These are phyloP conservation scores for Meghimatium bilineatum DNA, from an alignment of 2,888 invertebrate species.

Conservation along the genomic window DNA sequence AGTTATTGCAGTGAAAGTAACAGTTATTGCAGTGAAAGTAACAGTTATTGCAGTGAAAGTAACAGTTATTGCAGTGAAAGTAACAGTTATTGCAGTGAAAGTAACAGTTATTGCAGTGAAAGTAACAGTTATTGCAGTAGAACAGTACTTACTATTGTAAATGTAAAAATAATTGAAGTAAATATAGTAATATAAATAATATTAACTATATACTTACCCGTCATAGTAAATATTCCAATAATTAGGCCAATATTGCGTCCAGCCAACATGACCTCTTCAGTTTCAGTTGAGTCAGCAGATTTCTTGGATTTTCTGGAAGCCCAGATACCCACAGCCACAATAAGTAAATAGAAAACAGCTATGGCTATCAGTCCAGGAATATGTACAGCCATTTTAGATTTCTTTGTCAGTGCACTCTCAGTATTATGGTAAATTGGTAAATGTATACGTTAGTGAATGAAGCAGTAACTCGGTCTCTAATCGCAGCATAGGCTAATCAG, in stretches of 20 bases:
- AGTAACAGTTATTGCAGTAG: too few species aligned
- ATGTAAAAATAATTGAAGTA: too few species aligned
- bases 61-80: too few species aligned
- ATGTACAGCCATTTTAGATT: slow-evolving; percentile 78
- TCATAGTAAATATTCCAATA: slow-evolving; percentile 99
- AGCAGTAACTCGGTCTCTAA: neutral
- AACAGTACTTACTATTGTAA: too few species aligned
- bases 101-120: too few species aligned
- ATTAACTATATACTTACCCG: slow-evolving; percentile 82
- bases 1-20: too few species aligned
- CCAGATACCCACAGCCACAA: slow-evolving; percentile 97
- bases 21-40: too few species aligned
- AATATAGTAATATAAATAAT: neutral
- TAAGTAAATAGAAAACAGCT: slow-evolving; percentile 95
- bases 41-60: too few species aligned
- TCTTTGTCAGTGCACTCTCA: neutral
- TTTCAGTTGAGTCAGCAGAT: slow-evolving; percentile 76
- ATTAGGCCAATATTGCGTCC: slow-evolving; percentile 96
- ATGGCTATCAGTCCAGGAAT: slow-evolving; percentile 94
- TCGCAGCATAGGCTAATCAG: neutral
- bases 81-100: too few species aligned
- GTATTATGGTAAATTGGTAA: neutral
- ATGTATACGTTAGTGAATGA: neutral
- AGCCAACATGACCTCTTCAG: slow-evolving; percentile 98
- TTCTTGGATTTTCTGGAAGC: slow-evolving; percentile 92